Conservation (phyloP, 2,888 invertebrate species). For the Hemicrepidius hirtus region DNA sequence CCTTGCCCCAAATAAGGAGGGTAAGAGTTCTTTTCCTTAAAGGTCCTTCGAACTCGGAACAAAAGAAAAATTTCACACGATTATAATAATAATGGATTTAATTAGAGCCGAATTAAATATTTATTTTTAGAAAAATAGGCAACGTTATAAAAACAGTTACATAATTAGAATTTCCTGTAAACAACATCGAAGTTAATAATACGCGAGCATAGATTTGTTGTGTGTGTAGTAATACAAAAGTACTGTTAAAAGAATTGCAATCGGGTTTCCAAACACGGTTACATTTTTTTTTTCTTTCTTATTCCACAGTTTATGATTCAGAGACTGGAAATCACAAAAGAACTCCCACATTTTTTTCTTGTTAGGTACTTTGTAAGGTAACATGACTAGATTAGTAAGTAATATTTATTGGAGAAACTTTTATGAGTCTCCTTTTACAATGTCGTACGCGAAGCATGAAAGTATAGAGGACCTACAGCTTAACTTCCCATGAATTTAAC, state of each 20-base stretch:
- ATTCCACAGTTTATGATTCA: slow-evolving; percentile 1
- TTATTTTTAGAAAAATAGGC: slow-evolving; percentile 10
- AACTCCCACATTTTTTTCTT: neutral
- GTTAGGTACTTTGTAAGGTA: neutral
- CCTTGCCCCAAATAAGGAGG: no score
- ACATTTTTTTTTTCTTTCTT: neutral
- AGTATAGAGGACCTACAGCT: no score
- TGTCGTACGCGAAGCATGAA: no score
- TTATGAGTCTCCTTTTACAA: no score
- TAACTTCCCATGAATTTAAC: no score
- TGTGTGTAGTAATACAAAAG: neutral
- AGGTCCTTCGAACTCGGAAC: no score
- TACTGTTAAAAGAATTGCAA: neutral
- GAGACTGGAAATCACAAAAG: neutral
- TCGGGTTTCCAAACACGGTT: neutral
- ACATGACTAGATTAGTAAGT: no score
- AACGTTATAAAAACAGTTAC: slow-evolving; percentile 16
- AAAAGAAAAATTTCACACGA: no score
- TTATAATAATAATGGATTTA: no score
- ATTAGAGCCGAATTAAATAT: neutral
- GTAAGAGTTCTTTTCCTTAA: no score
- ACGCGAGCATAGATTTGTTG: neutral
- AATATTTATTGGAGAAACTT: no score
- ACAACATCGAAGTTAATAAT: slow-evolving; percentile 16
- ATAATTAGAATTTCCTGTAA: slow-evolving; percentile 27